Evolutionary conservation across 2,797 vertebrate species (phyloP).

Genomic region (Sebastes matsubarae): DNA sequence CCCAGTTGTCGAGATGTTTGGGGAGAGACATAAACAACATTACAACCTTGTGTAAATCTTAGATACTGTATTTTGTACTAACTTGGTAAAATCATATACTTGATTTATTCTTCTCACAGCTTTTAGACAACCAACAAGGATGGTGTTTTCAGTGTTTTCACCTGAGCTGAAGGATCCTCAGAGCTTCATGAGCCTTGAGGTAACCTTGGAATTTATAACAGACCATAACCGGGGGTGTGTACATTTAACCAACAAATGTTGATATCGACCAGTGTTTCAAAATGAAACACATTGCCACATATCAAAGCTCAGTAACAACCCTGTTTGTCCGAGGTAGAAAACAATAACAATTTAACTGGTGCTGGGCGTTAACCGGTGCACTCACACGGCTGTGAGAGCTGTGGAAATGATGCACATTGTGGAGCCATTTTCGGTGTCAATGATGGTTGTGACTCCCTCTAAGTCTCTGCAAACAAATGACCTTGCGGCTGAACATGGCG

Average conservation of each 20-base stretch:
- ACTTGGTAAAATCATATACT: not conserved
- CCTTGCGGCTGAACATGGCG: constrained; percentile 39
- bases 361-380: not conserved
- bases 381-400: not conserved
- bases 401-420: not conserved
- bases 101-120: not conserved
- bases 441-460: not conserved
- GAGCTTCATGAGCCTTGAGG: not conserved
- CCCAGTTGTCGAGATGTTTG: not conserved
- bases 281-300: not conserved
- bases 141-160: not conserved
- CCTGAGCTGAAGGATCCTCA: not conserved
- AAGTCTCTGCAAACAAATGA: constrained; percentile 34
- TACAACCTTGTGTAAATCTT: not conserved
- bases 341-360: not conserved
- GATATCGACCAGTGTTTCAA: not conserved
- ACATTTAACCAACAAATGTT: not conserved
- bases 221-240: not conserved
- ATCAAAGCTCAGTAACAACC: not conserved
- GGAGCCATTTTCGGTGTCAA: constrained; percentile 15
- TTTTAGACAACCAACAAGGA: not conserved
- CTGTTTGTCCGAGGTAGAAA: not conserved
- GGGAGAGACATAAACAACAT: not conserved
- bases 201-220: not conserved
- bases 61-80: not conserved